Percentiles rank a stretch among this genome's conserved stretches.
Evolutionary conservation across 2,888 invertebrate genomes (phyloP).

Genomic region (Dyspetes luteomarginatus): DNA sequence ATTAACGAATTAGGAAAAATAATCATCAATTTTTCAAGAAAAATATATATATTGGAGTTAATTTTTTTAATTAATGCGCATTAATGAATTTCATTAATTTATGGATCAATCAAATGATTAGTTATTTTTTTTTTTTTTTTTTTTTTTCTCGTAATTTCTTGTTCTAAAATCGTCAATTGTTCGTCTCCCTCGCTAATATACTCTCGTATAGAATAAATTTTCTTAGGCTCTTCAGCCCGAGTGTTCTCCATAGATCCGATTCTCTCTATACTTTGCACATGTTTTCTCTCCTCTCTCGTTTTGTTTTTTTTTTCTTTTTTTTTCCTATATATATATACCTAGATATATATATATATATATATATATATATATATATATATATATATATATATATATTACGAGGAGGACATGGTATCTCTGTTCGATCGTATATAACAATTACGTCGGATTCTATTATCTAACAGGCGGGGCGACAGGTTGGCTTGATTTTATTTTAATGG

Average conservation of each 20-base stretch:
- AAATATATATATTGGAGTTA: background rate
- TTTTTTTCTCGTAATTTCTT: too few species aligned
- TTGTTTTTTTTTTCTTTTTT: background rate
- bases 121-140: background rate
- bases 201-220: background rate
- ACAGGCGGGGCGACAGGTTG: slow-evolving; percentile 73
- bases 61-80: background rate
- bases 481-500: slow-evolving; percentile 73
- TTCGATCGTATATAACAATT: slow-evolving; percentile 74
- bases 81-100: background rate
- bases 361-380: slow-evolving; percentile 3
- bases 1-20: background rate
- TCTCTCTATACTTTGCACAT: background rate
- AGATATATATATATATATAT: background rate
- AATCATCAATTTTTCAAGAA: too few species aligned
- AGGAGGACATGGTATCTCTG: slow-evolving; percentile 64
- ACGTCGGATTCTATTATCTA: slow-evolving; percentile 75
- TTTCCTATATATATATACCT: background rate
- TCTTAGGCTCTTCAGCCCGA: background rate
- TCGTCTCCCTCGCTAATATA: too few species aligned
- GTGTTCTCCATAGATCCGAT: background rate
- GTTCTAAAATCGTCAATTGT: too few species aligned
- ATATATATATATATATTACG: slow-evolving; percentile 31
- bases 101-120: background rate
- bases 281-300: background rate